These are phyloP conservation scores for Scortum barcoo DNA, from an alignment of 2,113 vertebrate species.

Conservation along the genomic window DNA sequence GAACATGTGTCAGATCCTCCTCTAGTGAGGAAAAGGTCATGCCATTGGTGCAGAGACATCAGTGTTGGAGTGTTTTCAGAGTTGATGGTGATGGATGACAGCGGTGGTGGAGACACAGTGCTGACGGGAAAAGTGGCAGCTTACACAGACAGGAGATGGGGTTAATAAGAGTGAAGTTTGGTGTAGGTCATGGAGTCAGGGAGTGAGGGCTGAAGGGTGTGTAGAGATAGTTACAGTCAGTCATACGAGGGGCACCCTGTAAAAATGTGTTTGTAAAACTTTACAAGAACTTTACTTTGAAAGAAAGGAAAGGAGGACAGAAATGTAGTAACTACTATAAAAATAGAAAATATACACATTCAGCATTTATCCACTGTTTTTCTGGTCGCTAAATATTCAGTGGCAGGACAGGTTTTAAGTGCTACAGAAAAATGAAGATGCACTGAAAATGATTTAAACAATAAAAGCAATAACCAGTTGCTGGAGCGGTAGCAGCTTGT, in stretches of 20 bases:
- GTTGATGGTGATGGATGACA: slow-evolving; percentile 44
- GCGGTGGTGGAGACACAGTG: neutral
- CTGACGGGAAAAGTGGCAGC: slow-evolving; percentile 17
- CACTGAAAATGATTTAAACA: neutral
- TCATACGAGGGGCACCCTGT: neutral
- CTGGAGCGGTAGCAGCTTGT: neutral
- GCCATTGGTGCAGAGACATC: slow-evolving; percentile 22
- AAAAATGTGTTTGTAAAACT: neutral
- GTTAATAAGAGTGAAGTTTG: slow-evolving; percentile 22
- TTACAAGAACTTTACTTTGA: neutral
- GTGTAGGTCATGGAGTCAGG: slow-evolving; percentile 5
- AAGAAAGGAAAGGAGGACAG: neutral
- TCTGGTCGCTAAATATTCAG: neutral
- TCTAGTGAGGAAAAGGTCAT: slow-evolving; percentile 22
- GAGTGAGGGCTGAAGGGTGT: neutral
- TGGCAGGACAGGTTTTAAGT: neutral
- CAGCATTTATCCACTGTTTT: neutral
- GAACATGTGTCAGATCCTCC: neutral
- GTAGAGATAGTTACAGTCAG: neutral
- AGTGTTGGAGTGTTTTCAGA: neutral
- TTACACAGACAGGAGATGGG: neutral
- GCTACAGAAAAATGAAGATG: neutral
- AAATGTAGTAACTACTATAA: neutral
- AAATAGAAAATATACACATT: neutral
- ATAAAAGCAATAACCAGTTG: neutral